Conservation (phyloP, 2,888 invertebrate genomes). For the Drosophila rellima region DNA sequence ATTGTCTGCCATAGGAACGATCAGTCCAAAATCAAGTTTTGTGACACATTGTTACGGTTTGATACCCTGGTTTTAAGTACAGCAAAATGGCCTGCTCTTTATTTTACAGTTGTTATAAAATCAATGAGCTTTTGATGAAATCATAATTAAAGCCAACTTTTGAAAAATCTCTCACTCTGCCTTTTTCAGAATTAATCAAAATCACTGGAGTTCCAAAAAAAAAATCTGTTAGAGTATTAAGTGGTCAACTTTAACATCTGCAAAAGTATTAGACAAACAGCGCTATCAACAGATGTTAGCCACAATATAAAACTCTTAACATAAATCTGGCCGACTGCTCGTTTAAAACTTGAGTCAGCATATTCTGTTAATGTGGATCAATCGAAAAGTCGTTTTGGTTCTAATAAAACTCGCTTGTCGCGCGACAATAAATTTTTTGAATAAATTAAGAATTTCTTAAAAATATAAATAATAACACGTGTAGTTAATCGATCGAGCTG, state of each 20-base stretch:
- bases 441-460: slow-evolving; percentile 45
- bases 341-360: slow-evolving; percentile 35
- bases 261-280: slow-evolving; percentile 1
- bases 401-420: slow-evolving; percentile 34
- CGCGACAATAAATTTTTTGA: slow-evolving; percentile 32
- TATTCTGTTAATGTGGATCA: slow-evolving; percentile 21
- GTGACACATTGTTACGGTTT: too few relatives aligned
- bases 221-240: background rate
- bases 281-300: slow-evolving; percentile 14
- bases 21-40: too few relatives aligned
- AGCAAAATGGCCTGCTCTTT: too few relatives aligned
- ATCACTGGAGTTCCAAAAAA: background rate
- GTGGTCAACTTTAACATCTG: background rate
- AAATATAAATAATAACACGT: slow-evolving; percentile 56
- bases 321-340: slow-evolving; percentile 10
- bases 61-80: too few relatives aligned
- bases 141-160: too few relatives aligned
- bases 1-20: too few relatives aligned
- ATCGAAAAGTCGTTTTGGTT: slow-evolving; percentile 3
- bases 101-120: too few relatives aligned
- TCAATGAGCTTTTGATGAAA: too few relatives aligned
- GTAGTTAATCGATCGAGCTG: slow-evolving; percentile 33
- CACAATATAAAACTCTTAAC: slow-evolving; percentile 3
- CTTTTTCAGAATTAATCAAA: too few relatives aligned
- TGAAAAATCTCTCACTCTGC: too few relatives aligned